These are phyloP conservation scores for Fundulus diaphanus DNA, from an alignment of 2,797 vertebrate species.

Conservation along the genomic window DNA sequence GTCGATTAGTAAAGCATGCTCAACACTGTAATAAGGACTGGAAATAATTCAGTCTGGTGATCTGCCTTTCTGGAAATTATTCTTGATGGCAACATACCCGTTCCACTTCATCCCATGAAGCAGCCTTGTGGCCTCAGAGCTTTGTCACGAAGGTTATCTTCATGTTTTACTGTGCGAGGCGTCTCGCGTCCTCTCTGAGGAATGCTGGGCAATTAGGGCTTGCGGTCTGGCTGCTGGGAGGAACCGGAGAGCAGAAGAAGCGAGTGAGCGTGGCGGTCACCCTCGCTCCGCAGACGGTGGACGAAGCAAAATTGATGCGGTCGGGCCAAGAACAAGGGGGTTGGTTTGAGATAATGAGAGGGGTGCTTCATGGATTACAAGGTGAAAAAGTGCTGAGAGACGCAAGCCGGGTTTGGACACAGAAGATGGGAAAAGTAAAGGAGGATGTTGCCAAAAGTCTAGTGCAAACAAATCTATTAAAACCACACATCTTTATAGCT, in stretches of 20 bases:
- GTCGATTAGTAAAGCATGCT: neutral
- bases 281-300: constrained; percentile 54
- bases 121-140: constrained; percentile 42
- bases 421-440: constrained; percentile 23
- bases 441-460: constrained; percentile 14
- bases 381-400: constrained; percentile 40
- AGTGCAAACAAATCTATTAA: neutral
- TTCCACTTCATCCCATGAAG: constrained; percentile 43
- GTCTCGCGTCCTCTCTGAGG: constrained; percentile 47
- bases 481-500: neutral
- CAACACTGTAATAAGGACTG: neutral
- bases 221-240: constrained; percentile 58
- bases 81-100: constrained; percentile 29
- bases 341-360: constrained; percentile 57
- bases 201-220: constrained; percentile 68
- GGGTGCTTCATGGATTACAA: constrained; percentile 45
- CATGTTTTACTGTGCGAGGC: constrained; percentile 52
- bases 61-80: constrained; percentile 10
- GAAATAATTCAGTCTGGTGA: neutral
- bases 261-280: constrained; percentile 49
- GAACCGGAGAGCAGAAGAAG: constrained; percentile 31
- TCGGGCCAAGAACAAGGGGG: constrained; percentile 59
- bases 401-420: constrained; percentile 18
- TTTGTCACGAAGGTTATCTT: constrained; percentile 65
- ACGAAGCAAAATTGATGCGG: constrained; percentile 57